Conservation (phyloP, 1,140 invertebrate species). For the Papilio polyxenes region DNA sequence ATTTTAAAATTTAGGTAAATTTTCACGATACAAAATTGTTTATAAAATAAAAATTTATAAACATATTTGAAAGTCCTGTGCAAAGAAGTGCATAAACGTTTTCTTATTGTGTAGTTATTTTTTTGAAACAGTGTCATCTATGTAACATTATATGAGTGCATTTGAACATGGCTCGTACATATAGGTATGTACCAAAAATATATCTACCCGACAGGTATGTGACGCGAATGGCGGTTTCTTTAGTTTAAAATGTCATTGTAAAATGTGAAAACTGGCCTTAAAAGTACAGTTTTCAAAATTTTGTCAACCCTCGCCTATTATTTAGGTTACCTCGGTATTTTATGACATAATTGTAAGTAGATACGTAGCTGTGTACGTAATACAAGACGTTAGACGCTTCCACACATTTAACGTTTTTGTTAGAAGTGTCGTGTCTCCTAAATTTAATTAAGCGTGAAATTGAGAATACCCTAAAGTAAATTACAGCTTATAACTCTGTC, state of each 20-base stretch:
- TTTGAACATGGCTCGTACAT: neutral
- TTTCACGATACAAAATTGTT: neutral
- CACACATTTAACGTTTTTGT: conserved; percentile 14
- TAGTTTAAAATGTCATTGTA: too few relatives aligned
- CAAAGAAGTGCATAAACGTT: neutral
- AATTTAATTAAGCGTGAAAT: conserved; percentile 35
- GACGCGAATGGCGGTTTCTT: too few relatives aligned
- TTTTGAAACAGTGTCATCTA: conserved; percentile 10
- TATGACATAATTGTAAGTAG: too few relatives aligned
- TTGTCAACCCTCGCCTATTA: too few relatives aligned
- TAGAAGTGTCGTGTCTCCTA: conserved; percentile 16
- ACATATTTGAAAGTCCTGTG: neutral
- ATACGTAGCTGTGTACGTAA: too few relatives aligned
- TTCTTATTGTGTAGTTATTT: neutral
- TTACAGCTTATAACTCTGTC: conserved; percentile 37
- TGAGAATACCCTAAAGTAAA: conserved; percentile 38
- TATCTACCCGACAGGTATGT: too few relatives aligned
- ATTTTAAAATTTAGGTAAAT: neutral
- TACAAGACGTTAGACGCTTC: neutral
- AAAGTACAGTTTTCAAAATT: too few relatives aligned
- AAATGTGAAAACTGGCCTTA: too few relatives aligned
- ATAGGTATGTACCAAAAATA: too few relatives aligned
- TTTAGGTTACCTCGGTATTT: too few relatives aligned
- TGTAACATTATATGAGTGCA: neutral
- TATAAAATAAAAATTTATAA: neutral